These are phyloP conservation scores for Falco naumanni DNA, from an alignment of 2,797 vertebrate species.

Conservation along the genomic window DNA sequence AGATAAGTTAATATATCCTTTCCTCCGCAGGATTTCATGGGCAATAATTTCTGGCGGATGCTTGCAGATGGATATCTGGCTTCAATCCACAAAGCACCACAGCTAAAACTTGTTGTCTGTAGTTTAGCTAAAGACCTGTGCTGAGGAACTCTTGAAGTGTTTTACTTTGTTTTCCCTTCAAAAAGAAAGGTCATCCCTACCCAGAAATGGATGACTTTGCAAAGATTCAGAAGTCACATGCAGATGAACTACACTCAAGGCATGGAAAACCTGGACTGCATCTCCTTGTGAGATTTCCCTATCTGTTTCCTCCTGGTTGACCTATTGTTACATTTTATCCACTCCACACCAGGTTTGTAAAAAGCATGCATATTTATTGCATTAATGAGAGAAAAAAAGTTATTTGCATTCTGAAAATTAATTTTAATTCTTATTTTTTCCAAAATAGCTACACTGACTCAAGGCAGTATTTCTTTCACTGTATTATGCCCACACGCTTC, in stretches of 20 bases:
- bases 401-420: neutral
- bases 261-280: neutral
- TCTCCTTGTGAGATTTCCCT: neutral
- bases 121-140: neutral
- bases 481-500: neutral
- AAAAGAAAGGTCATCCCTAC: neutral
- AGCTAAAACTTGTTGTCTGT: neutral
- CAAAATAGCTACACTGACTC: neutral
- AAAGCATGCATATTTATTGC: neutral
- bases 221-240: neutral
- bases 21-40: neutral
- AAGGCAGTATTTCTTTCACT: neutral
- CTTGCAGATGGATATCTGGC: neutral
- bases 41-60: neutral
- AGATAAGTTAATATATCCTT: neutral
- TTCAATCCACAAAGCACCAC: neutral
- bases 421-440: neutral
- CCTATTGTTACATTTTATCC: neutral
- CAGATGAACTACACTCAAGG: neutral
- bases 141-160: neutral
- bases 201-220: neutral
- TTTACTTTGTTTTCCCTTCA: neutral
- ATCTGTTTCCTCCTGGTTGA: neutral
- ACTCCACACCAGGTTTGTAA: neutral
- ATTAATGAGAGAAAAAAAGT: neutral